Conservation (phyloP, 2,113 vertebrate genomes). For the Notechis scutatus region DNA sequence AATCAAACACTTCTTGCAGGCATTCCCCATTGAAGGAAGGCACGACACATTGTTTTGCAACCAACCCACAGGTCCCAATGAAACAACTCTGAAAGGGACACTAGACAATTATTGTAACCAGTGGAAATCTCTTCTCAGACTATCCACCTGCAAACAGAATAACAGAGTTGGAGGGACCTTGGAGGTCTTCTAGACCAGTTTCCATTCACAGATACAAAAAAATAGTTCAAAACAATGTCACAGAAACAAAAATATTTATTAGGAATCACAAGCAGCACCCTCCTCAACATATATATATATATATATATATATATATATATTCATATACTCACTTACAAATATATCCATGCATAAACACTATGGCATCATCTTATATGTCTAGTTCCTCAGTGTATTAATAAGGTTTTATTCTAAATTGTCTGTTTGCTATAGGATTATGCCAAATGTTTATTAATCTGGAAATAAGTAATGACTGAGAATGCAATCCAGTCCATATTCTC, state of each 20-base stretch:
- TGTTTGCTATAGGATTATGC: not conserved
- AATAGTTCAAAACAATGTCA: not conserved
- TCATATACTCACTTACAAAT: not conserved
- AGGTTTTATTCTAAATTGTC: slow-evolving; percentile 1
- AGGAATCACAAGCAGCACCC: not conserved
- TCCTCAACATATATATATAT: not conserved
- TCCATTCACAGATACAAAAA: not conserved
- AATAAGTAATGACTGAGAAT: not conserved
- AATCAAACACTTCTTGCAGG: not conserved
- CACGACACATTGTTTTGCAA: not conserved
- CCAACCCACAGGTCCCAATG: not conserved
- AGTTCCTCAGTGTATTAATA: not conserved
- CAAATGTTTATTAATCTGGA: not conserved
- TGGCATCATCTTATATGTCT: not conserved
- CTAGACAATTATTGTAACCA: not conserved
- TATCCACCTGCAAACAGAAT: not conserved
- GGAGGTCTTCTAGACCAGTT: not conserved
- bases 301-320: not conserved
- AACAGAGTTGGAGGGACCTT: not conserved
- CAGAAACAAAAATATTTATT: not conserved
- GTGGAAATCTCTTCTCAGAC: not conserved
- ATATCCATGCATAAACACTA: not conserved
- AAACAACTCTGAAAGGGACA: not conserved
- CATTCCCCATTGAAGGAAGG: not conserved
- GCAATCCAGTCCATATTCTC: not conserved